Evolutionary conservation across 2,888 invertebrate species (phyloP), one percentile per base, ranked within the genome.

Genomic region (Encarsia formosa): DNA sequence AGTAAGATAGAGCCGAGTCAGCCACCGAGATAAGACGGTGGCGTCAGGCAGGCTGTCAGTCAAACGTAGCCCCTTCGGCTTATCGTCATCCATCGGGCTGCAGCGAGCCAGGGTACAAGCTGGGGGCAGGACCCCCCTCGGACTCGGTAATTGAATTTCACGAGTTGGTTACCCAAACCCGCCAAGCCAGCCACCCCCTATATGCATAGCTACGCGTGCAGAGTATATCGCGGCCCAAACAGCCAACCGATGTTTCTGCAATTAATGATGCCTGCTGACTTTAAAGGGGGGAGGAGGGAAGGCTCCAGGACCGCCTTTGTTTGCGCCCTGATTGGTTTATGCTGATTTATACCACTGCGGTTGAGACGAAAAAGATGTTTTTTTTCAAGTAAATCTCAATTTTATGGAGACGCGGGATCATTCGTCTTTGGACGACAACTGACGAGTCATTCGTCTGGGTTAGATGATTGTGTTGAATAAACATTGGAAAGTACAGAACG

Each of bases 101-200:
- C 26, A 11, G 26, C 56, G n/a, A n/a, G n/a, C 53, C 59, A 55
- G 11, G 13, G 32, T 5, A 47, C 2, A 32, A 2, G n/a, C 15
- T 31, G 38, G 24, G 29, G 22, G 13, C 16, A 23, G n/a, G 5
- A 24, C 59, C 61, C 64, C 62, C 63, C 64, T 62, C 61, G 65
- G 65, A 68, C 71, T 70, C 68, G 69, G 69, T 73, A 73, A 73
- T 73, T 73, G 72, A 73, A 73, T 73, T 73, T 73, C 72, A 73
- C 72, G 69, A 73, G 71, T 71, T 73, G 72, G 72, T 73, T 73
- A 72, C 68, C 72, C 70, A 66, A 67, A 67, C 66, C 69, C 67
- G 63, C 61, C 34, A 39, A 19, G n/a, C 4, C n/a, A 9, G 32
- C 22, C 8, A 15, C n/a, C 6, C 23, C 29, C 34, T 5, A 4